A percentile compares a stretch with the other conserved stretches of the same genome.
phyloP scores from a whole-genome alignment of 1,140 invertebrate genomes.

The Drosophila insularis region DNA sequence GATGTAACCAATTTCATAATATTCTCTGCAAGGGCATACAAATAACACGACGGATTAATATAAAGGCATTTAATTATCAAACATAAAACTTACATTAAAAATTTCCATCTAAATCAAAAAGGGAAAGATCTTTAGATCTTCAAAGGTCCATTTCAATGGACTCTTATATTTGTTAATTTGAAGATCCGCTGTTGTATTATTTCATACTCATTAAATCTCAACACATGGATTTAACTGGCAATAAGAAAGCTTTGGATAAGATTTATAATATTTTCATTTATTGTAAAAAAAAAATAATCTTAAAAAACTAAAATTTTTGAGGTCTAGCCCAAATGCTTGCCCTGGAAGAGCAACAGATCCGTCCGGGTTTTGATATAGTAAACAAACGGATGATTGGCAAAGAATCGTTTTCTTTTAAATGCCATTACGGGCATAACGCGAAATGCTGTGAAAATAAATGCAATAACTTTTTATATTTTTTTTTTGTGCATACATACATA shows the following conservation, averaged over 20 bases:
- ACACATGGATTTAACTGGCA: too few relatives aligned
- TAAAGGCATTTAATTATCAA: too few relatives aligned
- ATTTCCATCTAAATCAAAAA: too few relatives aligned
- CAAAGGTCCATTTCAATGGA: too few relatives aligned
- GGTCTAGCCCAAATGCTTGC: constrained; percentile 38
- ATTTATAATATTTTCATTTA: neutral
- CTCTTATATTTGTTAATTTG: too few relatives aligned
- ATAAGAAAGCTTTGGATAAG: constrained; percentile 12
- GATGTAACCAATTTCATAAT: too few relatives aligned
- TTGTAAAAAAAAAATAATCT: neutral
- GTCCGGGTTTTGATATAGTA: constrained; percentile 44
- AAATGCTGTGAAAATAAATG: constrained; percentile 45
- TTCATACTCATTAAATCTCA: too few relatives aligned
- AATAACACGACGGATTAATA: too few relatives aligned
- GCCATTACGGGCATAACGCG: constrained; percentile 57
- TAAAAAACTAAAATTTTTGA: neutral
- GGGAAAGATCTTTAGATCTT: too few relatives aligned
- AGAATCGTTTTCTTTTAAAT: constrained; percentile 48
- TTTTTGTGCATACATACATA: neutral
- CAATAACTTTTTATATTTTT: neutral
- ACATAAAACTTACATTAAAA: too few relatives aligned
- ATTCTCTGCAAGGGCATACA: too few relatives aligned
- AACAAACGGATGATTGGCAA: constrained; percentile 56
- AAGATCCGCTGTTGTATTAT: too few relatives aligned
- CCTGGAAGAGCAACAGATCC: constrained; percentile 49